Evolutionary conservation across 2,888 invertebrate genomes (phyloP), one percentile per base, ranked within the genome.

Genomic region (Colletes collaris): DNA sequence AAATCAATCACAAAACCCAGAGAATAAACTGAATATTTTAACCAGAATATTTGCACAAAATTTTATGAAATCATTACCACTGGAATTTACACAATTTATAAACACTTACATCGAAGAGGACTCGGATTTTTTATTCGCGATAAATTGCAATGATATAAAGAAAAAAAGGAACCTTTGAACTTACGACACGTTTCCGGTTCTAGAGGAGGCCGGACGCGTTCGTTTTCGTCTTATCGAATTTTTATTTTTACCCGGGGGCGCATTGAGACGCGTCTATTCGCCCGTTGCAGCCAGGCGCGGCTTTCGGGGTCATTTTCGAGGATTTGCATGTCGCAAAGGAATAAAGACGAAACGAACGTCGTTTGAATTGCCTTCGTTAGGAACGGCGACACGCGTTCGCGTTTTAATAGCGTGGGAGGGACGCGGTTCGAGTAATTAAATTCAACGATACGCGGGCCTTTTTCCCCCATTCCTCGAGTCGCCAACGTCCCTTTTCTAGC

Each of bases 341-440:
- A 76, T 44, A 62, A 60, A n/a, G 46, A 49, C 19, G 37, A 4
- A 7, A 40, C 19, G 65, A 46, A 19, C 63, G 50, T 62, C 44
- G 56, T 55, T 35, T 49, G 44, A 66, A 76, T 76, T 76, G 35
- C 55, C 74, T 76, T 76, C 76, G 76, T 76, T 76, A 76, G 60
- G 40, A 66, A 66, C 19, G 55, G 49, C 76, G 76, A 73, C 73
- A 55, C 75, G 76, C 53, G 75, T 71, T 58, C 71, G 56, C 16
- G 73, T 60, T 73, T 76, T 73, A 76, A 73, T 62, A 53, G 65
- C 60, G 70, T 62, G 52, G 13, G 46, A n/a, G 46, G 10, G 49
- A 10, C 50, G 35, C 11, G 44, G 58, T 65, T 74, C 50, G 75
- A 62, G 62, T 73, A 76, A 76, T 76, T 76, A 76, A 76, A 74